phyloP scores from a whole-genome alignment of 2,113 vertebrate species.

The Brienomyrus brachyistius region DNA sequence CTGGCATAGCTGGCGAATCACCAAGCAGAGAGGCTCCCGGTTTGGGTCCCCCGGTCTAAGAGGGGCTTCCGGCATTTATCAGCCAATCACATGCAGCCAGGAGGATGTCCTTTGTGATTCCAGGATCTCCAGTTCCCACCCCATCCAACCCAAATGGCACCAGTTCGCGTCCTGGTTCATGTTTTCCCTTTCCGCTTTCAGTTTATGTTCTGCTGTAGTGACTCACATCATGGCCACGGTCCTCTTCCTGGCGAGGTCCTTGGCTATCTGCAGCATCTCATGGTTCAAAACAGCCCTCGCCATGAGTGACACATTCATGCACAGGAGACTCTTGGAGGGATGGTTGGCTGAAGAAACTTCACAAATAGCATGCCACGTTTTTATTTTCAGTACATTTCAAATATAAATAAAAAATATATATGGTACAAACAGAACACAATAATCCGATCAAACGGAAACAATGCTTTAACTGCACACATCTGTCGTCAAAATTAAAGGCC shows the following conservation, averaged over 20 bases:
- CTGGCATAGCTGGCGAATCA: neutral
- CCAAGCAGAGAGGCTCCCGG: neutral
- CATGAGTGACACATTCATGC: neutral
- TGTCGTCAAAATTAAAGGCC: neutral
- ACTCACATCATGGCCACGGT: neutral
- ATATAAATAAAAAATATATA: conserved; percentile 2
- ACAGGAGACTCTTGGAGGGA: neutral
- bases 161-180: neutral
- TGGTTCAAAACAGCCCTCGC: neutral
- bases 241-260: neutral
- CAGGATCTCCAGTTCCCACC: neutral
- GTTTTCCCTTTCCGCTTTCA: neutral
- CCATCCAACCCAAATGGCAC: neutral
- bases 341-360: neutral
- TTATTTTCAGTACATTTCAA: conserved; percentile 1
- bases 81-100: neutral
- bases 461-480: neutral
- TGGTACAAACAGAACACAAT: conserved; percentile 1
- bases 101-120: neutral
- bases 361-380: neutral
- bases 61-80: neutral
- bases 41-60: neutral
- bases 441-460: neutral
- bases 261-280: neutral
- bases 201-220: neutral